A percentile compares a stretch with the other conserved stretches of the same genome.
These are phyloP conservation scores for Sterna hirundo DNA, from an alignment of 2,113 vertebrate genomes.

Conservation along the genomic window DNA sequence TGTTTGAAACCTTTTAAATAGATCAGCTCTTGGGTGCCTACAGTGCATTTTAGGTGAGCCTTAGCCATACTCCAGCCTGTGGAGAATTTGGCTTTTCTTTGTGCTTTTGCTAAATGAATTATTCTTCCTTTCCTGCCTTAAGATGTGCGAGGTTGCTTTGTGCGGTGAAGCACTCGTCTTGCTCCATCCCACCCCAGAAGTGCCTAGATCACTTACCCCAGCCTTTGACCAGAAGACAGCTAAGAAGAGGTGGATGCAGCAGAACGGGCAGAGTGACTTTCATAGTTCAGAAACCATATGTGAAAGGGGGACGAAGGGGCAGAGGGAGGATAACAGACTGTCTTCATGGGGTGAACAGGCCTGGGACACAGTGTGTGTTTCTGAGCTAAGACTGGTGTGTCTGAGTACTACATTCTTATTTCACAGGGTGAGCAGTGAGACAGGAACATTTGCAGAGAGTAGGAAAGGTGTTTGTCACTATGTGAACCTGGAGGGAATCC, in stretches of 20 bases:
- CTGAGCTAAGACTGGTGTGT: background rate
- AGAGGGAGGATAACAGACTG: background rate
- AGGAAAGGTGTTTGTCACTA: background rate
- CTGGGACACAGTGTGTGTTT: background rate
- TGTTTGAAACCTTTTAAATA: background rate
- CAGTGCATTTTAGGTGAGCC: background rate
- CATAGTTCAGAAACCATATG: background rate
- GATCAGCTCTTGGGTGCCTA: background rate
- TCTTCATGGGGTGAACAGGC: background rate
- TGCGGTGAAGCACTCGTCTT: background rate
- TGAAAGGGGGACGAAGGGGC: background rate
- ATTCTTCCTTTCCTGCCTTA: background rate
- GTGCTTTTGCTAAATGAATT: background rate
- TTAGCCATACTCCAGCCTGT: background rate
- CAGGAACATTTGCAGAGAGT: background rate
- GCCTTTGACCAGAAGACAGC: background rate
- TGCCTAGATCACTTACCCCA: rapidly evolving
- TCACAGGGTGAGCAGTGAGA: background rate
- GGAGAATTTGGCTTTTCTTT: background rate
- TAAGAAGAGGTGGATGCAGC: background rate
- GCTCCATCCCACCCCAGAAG: background rate
- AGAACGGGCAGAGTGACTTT: background rate
- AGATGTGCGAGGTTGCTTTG: background rate
- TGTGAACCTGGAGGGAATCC: background rate
- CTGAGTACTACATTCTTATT: background rate